These are phyloP conservation scores for Coremacera marginata DNA, from an alignment of 2,888 invertebrate species.

Conservation along the genomic window DNA sequence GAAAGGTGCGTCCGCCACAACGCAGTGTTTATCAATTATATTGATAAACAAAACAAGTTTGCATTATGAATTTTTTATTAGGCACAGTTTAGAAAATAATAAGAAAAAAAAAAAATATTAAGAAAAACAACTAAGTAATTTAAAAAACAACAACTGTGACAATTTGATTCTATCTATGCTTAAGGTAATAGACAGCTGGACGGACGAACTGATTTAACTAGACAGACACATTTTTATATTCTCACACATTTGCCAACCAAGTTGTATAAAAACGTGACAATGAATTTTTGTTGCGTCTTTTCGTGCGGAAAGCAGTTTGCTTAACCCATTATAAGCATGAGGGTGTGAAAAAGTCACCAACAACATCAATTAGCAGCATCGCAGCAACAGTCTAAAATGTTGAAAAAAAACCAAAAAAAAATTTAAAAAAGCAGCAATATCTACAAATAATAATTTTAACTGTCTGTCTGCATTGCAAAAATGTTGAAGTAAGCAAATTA, in stretches of 20 bases:
- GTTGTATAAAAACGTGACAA: conserved; percentile 17
- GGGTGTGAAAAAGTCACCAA: not conserved
- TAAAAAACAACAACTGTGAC: not conserved
- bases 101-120: not conserved
- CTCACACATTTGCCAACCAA: not conserved
- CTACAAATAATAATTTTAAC: too few species aligned
- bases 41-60: conserved; percentile 43
- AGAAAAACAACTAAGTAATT: too few species aligned
- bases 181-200: not conserved
- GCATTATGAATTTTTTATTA: conserved; percentile 43
- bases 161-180: conserved; percentile 4
- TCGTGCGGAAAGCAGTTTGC: conserved; percentile 5
- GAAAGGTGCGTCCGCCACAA: conserved; percentile 24
- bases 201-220: not conserved
- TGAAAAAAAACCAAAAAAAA: too few species aligned
- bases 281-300: conserved; percentile 22
- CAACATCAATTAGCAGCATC: conserved; percentile 15
- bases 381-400: not conserved
- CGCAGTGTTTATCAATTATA: conserved; percentile 41
- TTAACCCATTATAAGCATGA: conserved; percentile 2
- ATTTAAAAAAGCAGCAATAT: too few species aligned
- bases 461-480: too few species aligned
- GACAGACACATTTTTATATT: not conserved
- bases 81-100: conserved; percentile 13
- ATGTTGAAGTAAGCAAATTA: too few species aligned